Evolutionary conservation across 1,140 invertebrate genomes (phyloP).

Genomic region (Eumeta japonica): DNA sequence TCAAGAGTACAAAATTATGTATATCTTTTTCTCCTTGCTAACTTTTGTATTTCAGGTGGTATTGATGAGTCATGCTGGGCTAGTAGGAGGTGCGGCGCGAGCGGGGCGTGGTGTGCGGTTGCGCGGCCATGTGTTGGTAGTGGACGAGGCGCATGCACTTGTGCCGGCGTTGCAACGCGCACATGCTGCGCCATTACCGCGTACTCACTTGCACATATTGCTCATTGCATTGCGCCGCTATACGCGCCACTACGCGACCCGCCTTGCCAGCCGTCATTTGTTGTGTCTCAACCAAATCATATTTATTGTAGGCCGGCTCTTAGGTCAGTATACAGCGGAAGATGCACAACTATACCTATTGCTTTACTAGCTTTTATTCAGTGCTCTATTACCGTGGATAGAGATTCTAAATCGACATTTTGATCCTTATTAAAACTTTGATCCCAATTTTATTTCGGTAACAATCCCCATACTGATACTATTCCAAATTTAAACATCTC

Average conservation of each 20-base stretch:
- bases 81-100: conserved; percentile 85
- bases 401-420: no score
- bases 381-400: no score
- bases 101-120: conserved; percentile 81
- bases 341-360: no score
- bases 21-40: no score
- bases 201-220: conserved; percentile 66
- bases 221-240: conserved; percentile 77
- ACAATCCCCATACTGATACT: no score
- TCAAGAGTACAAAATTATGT: no score
- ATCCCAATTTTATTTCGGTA: no score
- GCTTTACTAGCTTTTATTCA: no score
- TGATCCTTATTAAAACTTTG: no score
- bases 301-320: conserved; percentile 76
- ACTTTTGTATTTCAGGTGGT: conserved; percentile 61
- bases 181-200: conserved; percentile 73
- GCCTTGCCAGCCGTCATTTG: conserved; percentile 81
- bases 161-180: conserved; percentile 87
- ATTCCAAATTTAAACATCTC: no score
- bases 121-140: conserved; percentile 82
- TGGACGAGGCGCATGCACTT: conserved; percentile 98
- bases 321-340: conserved; percentile 59
- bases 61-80: conserved; percentile 82
- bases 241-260: conserved; percentile 71
- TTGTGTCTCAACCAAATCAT: conserved; percentile 84